Evolutionary conservation across 2,797 vertebrate species (phyloP).

Genomic region (Rhabdophis nuchalis): DNA sequence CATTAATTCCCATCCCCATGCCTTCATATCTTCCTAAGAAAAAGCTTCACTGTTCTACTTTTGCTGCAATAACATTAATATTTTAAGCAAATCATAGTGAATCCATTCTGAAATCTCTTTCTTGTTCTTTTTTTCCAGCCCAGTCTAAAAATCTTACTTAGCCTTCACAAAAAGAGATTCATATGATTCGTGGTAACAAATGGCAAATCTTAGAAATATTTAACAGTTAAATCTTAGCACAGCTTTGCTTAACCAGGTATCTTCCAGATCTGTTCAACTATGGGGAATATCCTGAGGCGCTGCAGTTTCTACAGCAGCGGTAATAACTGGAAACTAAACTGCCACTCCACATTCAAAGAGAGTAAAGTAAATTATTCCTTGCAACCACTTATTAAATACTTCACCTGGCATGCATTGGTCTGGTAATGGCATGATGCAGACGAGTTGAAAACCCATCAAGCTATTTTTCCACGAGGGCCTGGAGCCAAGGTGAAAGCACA

Average conservation of each 20-base stretch:
- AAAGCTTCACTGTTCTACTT: background rate
- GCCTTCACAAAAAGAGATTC: background rate
- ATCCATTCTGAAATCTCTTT: background rate
- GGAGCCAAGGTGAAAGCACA: background rate
- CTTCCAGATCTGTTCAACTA: background rate
- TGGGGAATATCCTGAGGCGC: background rate
- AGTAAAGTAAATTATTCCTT: background rate
- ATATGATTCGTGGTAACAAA: background rate
- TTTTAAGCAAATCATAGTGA: background rate
- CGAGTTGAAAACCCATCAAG: background rate
- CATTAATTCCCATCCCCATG: background rate
- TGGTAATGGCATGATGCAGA: background rate
- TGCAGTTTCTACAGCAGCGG: background rate
- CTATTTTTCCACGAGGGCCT: background rate
- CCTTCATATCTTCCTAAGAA: background rate
- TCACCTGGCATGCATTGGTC: background rate
- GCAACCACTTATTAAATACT: background rate
- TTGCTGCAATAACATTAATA: background rate
- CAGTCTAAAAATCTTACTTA: background rate
- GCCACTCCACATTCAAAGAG: background rate
- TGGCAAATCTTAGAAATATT: background rate
- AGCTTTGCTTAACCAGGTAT: background rate
- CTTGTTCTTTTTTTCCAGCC: background rate
- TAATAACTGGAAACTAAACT: background rate
- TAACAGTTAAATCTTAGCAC: background rate